Conservation (phyloP, 2,888 invertebrate genomes). For the Ashinkailepas kermadecensis region DNA sequence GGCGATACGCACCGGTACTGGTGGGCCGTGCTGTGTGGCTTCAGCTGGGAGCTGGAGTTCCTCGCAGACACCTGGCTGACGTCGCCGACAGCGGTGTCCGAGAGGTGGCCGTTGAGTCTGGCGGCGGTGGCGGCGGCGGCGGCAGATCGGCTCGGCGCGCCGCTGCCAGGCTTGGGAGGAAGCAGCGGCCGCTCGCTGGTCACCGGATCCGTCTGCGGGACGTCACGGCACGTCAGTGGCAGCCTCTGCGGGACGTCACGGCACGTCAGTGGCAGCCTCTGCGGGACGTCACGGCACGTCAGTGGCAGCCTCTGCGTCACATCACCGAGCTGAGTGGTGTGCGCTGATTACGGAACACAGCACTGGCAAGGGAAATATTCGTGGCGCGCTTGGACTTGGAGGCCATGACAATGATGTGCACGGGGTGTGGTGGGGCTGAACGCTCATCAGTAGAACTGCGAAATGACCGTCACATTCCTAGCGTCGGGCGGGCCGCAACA, state of each 20-base stretch:
- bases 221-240: too few relatives aligned
- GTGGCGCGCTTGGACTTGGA: too few relatives aligned
- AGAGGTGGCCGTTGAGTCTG: constrained; percentile 22
- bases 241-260: too few relatives aligned
- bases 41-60: neutral
- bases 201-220: neutral
- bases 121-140: constrained; percentile 17
- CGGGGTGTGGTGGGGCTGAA: too few relatives aligned
- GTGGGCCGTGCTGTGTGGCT: neutral
- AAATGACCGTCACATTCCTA: too few relatives aligned
- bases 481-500: too few relatives aligned
- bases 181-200: constrained; percentile 74
- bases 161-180: constrained; percentile 40
- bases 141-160: constrained; percentile 17
- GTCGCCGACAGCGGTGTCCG: constrained; percentile 15
- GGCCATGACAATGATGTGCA: too few relatives aligned
- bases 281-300: neutral
- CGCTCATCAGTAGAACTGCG: too few relatives aligned
- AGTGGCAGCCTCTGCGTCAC: too few relatives aligned
- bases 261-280: neutral
- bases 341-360: too few relatives aligned
- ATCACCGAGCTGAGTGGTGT: too few relatives aligned
- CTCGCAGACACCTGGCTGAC: constrained; percentile 8
- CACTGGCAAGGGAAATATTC: too few relatives aligned
- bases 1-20: neutral